These are phyloP conservation scores for Setophaga kirtlandii DNA, from an alignment of 2,113 vertebrate genomes.

Conservation along the genomic window DNA sequence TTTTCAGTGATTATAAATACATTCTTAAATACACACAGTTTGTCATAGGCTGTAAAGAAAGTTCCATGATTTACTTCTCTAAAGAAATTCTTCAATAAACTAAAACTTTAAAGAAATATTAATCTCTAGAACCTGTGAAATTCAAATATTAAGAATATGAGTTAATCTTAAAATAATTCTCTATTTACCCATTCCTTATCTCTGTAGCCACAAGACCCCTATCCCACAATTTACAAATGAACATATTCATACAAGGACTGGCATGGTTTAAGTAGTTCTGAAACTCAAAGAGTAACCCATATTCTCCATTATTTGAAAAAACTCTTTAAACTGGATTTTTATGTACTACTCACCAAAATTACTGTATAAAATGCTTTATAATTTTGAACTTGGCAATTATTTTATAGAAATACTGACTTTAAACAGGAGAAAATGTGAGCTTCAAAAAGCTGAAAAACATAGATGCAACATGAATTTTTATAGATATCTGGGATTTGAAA, in stretches of 20 bases:
- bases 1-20: neutral
- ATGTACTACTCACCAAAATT: neutral
- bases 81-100: neutral
- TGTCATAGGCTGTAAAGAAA: neutral
- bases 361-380: neutral
- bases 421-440: neutral
- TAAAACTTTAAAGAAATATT: neutral
- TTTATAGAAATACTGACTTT: neutral
- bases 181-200: constrained; percentile 10
- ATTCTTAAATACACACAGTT: neutral
- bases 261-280: neutral
- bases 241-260: neutral
- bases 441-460: neutral
- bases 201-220: constrained; percentile 13
- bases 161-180: constrained; percentile 10
- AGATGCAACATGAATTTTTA: neutral
- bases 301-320: neutral
- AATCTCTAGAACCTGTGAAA: neutral
- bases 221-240: neutral
- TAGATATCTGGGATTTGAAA: neutral
- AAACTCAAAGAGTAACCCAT: neutral
- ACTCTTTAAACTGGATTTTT: neutral
- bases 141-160: neutral
- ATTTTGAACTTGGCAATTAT: neutral
- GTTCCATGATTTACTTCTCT: neutral